These are phyloP conservation scores for Antennarius striatus DNA, from an alignment of 2,113 vertebrate genomes.

Conservation along the genomic window DNA sequence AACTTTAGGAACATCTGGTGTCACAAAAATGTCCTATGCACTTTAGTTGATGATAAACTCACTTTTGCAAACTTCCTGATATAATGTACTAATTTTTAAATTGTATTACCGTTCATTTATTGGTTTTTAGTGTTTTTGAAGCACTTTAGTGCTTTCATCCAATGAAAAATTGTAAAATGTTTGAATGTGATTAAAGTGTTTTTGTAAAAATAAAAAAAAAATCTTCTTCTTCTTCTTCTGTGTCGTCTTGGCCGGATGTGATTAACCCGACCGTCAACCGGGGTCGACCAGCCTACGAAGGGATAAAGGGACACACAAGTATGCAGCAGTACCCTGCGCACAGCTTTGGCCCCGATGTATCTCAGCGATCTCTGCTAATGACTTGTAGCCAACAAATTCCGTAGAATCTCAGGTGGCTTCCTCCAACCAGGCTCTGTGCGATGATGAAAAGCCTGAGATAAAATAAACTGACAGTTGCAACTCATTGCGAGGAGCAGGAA, in stretches of 20 bases:
- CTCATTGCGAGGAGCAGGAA: slow-evolving; percentile 91
- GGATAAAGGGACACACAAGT: slow-evolving; percentile 78
- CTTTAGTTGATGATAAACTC: no score
- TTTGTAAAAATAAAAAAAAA: no score
- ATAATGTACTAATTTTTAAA: no score
- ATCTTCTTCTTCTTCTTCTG: slow-evolving; percentile 9
- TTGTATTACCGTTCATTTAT: no score
- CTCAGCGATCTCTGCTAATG: slow-evolving; percentile 90
- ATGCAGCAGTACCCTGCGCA: slow-evolving; percentile 72
- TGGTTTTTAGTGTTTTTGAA: no score
- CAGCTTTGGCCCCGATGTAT: slow-evolving; percentile 80
- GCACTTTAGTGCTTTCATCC: no score
- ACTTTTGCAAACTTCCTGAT: no score
- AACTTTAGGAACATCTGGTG: no score
- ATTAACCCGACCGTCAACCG: slow-evolving; percentile 68
- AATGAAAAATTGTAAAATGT: no score
- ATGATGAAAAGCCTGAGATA: slow-evolving; percentile 99
- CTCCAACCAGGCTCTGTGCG: slow-evolving; percentile 87
- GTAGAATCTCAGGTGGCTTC: slow-evolving; percentile 97
- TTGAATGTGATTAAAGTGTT: no score
- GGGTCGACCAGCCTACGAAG: slow-evolving; percentile 65
- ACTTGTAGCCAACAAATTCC: slow-evolving; percentile 93
- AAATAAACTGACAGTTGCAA: slow-evolving; percentile 99
- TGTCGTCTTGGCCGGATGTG: slow-evolving; percentile 58
- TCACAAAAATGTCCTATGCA: no score